Evolutionary conservation across 1,140 invertebrate species (phyloP).

Genomic region (Stegodyphus dumicola): DNA sequence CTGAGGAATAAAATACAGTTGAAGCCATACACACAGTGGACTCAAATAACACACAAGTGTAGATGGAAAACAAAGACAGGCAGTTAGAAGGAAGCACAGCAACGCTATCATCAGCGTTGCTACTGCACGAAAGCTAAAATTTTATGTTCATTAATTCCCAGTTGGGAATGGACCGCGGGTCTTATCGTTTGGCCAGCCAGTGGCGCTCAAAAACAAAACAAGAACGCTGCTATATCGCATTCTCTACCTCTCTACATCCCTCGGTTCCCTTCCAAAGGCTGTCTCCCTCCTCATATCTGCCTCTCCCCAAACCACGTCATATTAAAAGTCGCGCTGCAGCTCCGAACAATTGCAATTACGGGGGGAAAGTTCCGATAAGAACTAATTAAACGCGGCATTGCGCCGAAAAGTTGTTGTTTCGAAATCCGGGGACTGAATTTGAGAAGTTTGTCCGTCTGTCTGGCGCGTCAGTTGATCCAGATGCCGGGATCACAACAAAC

Average conservation of each 20-base stretch:
- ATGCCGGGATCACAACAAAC: slow-evolving; percentile 57
- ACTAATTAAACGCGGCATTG: slow-evolving; percentile 58
- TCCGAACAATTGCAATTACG: slow-evolving; percentile 57
- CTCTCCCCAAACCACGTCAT: not conserved
- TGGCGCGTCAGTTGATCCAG: slow-evolving; percentile 38
- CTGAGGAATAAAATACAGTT: too few relatives aligned
- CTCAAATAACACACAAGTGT: too few relatives aligned
- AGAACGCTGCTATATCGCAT: not conserved
- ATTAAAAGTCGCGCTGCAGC: slow-evolving; percentile 38
- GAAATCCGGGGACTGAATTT: slow-evolving; percentile 21
- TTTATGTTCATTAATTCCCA: slow-evolving; percentile 51
- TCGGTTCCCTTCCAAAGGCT: too few relatives aligned
- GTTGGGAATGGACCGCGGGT: not conserved
- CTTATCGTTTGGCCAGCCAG: slow-evolving; percentile 32
- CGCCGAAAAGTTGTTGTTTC: slow-evolving; percentile 42
- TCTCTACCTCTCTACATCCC: slow-evolving; percentile 1
- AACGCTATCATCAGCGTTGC: not conserved
- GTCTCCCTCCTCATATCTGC: too few relatives aligned
- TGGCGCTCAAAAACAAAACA: slow-evolving; percentile 35
- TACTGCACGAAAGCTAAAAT: not conserved
- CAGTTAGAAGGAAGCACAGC: not conserved
- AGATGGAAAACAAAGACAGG: not conserved
- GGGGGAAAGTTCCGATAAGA: slow-evolving; percentile 56
- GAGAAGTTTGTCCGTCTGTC: slow-evolving; percentile 55
- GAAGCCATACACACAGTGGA: too few relatives aligned